These are phyloP conservation scores for Albula goreensis DNA, from an alignment of 2,113 vertebrate species.

Conservation along the genomic window DNA sequence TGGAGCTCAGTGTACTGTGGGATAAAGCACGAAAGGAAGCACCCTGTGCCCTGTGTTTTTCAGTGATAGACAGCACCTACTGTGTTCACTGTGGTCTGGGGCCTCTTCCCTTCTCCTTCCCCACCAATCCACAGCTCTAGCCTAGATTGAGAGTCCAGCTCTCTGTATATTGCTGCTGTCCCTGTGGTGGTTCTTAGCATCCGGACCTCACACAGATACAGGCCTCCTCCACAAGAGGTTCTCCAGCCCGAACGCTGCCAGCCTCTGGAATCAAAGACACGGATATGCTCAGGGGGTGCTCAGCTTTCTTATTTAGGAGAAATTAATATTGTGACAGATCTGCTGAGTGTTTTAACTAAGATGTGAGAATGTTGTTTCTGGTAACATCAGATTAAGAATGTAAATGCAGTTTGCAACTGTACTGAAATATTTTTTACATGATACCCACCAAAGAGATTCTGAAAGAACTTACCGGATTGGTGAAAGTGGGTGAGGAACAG, in stretches of 20 bases:
- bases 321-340: background rate
- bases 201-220: constrained; percentile 34
- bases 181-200: constrained; percentile 27
- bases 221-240: background rate
- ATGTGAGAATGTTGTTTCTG: background rate
- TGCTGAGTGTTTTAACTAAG: background rate
- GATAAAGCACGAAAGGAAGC: background rate
- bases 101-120: background rate
- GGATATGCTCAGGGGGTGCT: background rate
- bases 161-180: constrained; percentile 13
- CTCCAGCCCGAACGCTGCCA: background rate
- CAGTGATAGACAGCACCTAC: background rate
- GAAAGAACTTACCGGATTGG: background rate
- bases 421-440: background rate
- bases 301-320: background rate
- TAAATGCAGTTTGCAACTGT: background rate
- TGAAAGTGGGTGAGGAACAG: background rate
- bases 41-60: background rate
- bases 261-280: background rate
- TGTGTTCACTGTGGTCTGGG: background rate
- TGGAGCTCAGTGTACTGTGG: background rate
- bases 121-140: background rate
- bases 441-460: background rate
- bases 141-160: constrained; percentile 14
- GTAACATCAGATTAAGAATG: background rate